phyloP scores from a whole-genome alignment of 2,797 vertebrate species.

The Dicrostonyx torquatus region DNA sequence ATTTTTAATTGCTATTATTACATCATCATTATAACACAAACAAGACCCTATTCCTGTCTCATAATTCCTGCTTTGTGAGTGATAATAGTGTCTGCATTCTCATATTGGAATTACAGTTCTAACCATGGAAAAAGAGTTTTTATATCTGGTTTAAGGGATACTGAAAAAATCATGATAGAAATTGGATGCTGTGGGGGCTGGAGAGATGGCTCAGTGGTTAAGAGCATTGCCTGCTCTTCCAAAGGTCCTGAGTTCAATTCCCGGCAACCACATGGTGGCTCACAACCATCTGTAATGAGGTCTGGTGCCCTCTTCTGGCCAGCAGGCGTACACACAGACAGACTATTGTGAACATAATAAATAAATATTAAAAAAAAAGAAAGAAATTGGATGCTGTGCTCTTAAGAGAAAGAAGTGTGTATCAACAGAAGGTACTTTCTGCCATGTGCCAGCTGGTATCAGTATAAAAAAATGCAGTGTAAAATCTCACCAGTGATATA shows the following conservation, averaged over 20 bases:
- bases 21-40: neutral
- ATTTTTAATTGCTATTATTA: constrained; percentile 52
- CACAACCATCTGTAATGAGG: no score
- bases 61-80: neutral
- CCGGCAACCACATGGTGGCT: no score
- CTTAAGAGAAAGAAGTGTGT: constrained; percentile 1
- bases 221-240: no score
- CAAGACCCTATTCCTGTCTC: neutral
- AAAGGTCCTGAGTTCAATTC: no score
- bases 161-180: constrained; percentile 36
- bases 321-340: no score
- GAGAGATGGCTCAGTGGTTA: no score
- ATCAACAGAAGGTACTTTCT: constrained; percentile 4
- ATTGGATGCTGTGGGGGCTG: constrained; percentile 23
- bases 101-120: constrained; percentile 4
- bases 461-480: neutral
- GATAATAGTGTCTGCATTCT: constrained; percentile 27
- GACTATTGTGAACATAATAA: no score
- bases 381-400: constrained; percentile 44
- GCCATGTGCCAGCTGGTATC: neutral
- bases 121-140: neutral
- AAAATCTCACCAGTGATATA: neutral
- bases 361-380: no score
- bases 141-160: neutral
- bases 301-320: no score